Conservation (phyloP, 2,797 vertebrate species). For the Muscicapa striata region DNA sequence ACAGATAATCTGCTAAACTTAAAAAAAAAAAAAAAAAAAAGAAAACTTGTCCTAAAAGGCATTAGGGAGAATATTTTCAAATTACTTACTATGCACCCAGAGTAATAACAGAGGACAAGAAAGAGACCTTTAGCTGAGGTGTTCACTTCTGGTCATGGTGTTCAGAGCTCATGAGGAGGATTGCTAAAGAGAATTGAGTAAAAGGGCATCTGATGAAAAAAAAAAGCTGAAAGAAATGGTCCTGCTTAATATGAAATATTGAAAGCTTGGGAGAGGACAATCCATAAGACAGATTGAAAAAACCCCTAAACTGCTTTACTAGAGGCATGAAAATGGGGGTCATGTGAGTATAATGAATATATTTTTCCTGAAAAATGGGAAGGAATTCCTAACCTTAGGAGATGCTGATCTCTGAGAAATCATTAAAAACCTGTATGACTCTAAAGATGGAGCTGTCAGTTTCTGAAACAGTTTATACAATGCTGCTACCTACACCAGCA, state of each 20-base stretch:
- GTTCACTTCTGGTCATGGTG: not conserved
- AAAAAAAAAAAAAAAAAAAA: not conserved
- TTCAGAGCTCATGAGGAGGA: not conserved
- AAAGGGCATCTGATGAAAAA: not conserved
- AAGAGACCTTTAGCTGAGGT: not conserved
- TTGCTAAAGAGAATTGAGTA: not conserved
- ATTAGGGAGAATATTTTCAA: not conserved
- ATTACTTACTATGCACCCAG: not conserved
- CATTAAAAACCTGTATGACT: not conserved
- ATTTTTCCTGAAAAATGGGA: not conserved
- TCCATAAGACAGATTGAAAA: not conserved
- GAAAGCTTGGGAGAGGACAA: not conserved
- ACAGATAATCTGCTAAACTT: not conserved
- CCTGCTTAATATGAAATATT: not conserved
- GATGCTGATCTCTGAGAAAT: not conserved
- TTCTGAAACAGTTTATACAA: not conserved
- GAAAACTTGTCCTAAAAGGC: not conserved
- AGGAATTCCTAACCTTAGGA: not conserved
- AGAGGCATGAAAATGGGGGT: not conserved
- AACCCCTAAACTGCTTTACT: not conserved
- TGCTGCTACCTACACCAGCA: not conserved
- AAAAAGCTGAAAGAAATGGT: not conserved
- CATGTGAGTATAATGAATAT: not conserved
- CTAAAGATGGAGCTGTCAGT: not conserved
- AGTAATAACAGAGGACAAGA: not conserved